phyloP scores from a whole-genome alignment of 1,140 invertebrate genomes.

The Drosophila orena region DNA sequence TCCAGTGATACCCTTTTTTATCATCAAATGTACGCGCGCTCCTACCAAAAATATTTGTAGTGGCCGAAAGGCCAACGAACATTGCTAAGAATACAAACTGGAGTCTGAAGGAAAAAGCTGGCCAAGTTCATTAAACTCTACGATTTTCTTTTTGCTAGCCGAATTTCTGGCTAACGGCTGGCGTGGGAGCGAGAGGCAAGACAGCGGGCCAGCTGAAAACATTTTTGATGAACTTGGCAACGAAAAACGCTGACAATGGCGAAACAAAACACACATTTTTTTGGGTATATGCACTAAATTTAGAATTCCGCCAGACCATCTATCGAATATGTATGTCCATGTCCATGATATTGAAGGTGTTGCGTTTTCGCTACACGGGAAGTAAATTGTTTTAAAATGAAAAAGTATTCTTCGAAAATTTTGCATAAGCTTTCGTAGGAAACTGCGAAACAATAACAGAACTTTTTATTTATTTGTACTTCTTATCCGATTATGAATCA shows the following conservation, averaged over 20 bases:
- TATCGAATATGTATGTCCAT: conserved; percentile 43
- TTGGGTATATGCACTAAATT: conserved; percentile 51
- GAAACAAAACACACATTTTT: conserved; percentile 38
- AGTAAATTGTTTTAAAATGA: not conserved
- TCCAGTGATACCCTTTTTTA: conserved; percentile 3
- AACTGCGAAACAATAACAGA: too few relatives aligned
- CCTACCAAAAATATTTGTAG: conserved; percentile 17
- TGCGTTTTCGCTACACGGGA: conserved; percentile 24
- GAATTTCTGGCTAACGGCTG: conserved; percentile 11
- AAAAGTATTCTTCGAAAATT: not conserved
- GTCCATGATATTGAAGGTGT: conserved; percentile 75
- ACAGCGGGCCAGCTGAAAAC: conserved; percentile 11
- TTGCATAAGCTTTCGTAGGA: too few relatives aligned
- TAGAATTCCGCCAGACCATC: conserved; percentile 66
- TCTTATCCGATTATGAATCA: not conserved
- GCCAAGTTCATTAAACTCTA: conserved; percentile 31
- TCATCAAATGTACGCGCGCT: not conserved
- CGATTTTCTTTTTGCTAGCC: not conserved
- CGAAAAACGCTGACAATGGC: conserved; percentile 50
- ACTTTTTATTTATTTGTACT: too few relatives aligned
- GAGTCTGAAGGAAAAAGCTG: conserved; percentile 2
- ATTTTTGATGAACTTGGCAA: conserved; percentile 71
- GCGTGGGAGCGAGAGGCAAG: conserved; percentile 9
- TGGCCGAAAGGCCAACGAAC: conserved; percentile 7
- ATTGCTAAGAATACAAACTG: conserved; percentile 7